Evolutionary conservation across 1,140 invertebrate genomes (phyloP).

Genomic region (Macrobrachium rosenbergii): DNA sequence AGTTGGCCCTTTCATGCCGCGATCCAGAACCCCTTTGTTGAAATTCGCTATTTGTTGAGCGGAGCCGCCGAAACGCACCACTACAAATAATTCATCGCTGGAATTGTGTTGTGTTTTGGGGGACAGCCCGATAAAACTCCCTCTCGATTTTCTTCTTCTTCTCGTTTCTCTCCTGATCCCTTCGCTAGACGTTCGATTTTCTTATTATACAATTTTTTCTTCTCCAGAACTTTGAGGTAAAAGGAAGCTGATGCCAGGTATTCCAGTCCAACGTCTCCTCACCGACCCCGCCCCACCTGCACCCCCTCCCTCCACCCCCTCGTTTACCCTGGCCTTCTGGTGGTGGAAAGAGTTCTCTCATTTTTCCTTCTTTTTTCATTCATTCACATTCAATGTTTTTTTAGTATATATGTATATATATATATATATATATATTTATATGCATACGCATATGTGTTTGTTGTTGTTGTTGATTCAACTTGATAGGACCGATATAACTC

Average conservation of each 20-base stretch:
- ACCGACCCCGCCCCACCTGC: not conserved
- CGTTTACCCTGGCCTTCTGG: not conserved
- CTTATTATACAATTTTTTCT: too few relatives aligned
- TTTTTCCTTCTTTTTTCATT: not conserved
- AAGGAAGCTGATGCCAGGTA: too few relatives aligned
- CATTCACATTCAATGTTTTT: not conserved
- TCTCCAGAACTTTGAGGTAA: too few relatives aligned
- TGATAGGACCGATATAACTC: constrained; percentile 11
- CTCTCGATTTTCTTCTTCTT: too few relatives aligned
- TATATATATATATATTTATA: not conserved
- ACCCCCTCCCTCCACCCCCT: not conserved
- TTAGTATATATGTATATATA: too few relatives aligned
- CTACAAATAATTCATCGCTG: too few relatives aligned
- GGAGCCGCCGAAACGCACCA: too few relatives aligned
- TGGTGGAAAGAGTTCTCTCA: not conserved
- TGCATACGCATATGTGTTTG: not conserved
- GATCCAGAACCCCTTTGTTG: not conserved
- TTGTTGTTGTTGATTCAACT: constrained; percentile 5
- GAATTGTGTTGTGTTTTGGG: too few relatives aligned
- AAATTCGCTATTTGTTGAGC: not conserved
- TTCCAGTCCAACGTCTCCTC: not conserved
- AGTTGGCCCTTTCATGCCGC: constrained; percentile 29
- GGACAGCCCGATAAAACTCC: too few relatives aligned
- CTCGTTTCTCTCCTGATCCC: too few relatives aligned
- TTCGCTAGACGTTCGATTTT: too few relatives aligned